phyloP scores from a whole-genome alignment of 2,797 vertebrate species.

The Myotis vivesi region DNA sequence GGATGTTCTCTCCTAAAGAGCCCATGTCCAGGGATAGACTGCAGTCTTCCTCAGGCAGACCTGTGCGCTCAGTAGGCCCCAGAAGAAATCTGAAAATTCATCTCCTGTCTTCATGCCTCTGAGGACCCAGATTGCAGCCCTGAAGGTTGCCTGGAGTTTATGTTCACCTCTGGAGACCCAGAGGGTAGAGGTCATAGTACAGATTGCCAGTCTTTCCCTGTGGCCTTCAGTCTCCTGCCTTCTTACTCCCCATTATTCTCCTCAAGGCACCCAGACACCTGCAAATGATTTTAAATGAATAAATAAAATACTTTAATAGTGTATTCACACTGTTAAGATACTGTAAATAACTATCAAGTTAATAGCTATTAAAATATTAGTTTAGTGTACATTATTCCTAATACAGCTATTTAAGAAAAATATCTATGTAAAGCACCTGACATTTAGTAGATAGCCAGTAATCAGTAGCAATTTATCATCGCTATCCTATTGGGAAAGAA shows the following conservation, averaged over 20 bases:
- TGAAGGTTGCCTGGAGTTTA: neutral
- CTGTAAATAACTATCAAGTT: neutral
- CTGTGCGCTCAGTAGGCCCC: neutral
- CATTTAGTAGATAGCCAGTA: neutral
- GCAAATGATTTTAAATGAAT: slow-evolving; percentile 12
- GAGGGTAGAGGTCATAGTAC: neutral
- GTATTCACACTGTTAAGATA: neutral
- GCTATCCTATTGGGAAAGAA: neutral
- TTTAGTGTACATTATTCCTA: neutral
- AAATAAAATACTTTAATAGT: neutral
- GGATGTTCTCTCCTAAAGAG: neutral
- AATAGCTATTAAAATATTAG: neutral
- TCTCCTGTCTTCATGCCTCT: neutral
- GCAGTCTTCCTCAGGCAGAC: neutral
- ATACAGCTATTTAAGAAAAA: neutral
- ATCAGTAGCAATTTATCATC: neutral
- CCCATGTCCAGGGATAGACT: neutral
- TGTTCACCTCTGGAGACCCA: neutral
- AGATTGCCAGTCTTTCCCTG: neutral
- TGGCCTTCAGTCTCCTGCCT: neutral
- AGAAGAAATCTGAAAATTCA: neutral
- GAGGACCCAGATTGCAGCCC: fast-evolving
- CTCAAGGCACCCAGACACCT: too few relatives aligned
- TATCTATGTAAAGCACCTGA: neutral
- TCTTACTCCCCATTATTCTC: neutral